phyloP scores from a whole-genome alignment of 1,140 invertebrate species.

The Chrysoperla carnea region DNA sequence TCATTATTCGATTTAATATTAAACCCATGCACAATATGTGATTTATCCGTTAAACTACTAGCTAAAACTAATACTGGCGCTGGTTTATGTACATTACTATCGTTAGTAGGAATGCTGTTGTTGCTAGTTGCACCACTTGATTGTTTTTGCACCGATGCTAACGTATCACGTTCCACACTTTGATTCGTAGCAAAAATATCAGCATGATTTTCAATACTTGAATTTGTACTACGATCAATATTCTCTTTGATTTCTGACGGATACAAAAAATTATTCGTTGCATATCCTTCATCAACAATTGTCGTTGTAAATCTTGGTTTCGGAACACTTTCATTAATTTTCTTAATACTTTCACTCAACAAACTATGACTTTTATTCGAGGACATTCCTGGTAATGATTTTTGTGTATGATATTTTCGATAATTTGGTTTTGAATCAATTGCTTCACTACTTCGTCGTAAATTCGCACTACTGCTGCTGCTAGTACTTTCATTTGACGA shows the following conservation, averaged over 20 bases:
- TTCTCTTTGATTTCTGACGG: conserved; percentile 10
- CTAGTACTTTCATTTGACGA: background rate
- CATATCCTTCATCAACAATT: conserved; percentile 18
- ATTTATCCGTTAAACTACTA: conserved; percentile 21
- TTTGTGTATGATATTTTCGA: no score
- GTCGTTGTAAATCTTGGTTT: conserved; percentile 21
- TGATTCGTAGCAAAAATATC: background rate
- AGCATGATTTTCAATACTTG: background rate
- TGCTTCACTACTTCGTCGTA: background rate
- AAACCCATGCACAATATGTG: conserved; percentile 21
- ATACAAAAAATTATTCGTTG: no score
- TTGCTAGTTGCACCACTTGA: background rate
- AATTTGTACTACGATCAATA: conserved; percentile 3
- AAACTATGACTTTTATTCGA: background rate
- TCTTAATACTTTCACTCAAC: background rate
- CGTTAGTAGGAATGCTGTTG: conserved; percentile 1
- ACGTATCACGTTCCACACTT: background rate
- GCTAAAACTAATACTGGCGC: conserved; percentile 23
- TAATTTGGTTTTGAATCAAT: background rate
- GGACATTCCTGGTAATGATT: no score
- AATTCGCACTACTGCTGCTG: no score
- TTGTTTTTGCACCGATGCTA: conserved; percentile 1
- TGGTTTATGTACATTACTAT: conserved; percentile 4
- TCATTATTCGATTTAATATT: conserved; percentile 16
- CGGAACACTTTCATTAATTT: background rate